phyloP scores from a whole-genome alignment of 2,888 invertebrate species.

The Pemphredon lugubris region DNA sequence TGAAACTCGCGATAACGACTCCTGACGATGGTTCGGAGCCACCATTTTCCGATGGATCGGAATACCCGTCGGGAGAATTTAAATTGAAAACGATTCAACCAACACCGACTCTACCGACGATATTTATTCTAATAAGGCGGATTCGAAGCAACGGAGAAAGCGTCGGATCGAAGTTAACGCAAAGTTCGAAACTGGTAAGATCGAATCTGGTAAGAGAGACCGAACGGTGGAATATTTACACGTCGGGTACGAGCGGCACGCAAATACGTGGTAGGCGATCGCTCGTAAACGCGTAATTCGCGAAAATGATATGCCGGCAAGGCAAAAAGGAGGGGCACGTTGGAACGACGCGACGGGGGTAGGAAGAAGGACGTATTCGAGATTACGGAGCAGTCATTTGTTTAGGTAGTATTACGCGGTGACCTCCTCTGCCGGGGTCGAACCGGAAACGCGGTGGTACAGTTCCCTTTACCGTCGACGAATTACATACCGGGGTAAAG shows the following conservation, averaged over 20 bases:
- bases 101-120: background rate
- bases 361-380: slow-evolving; percentile 16
- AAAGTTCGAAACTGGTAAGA: too few relatives aligned
- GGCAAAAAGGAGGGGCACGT: slow-evolving; percentile 16
- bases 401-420: slow-evolving; percentile 70
- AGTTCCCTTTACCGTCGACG: slow-evolving; percentile 52
- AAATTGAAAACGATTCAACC: background rate
- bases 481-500: slow-evolving; percentile 61
- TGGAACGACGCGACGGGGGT: slow-evolving; percentile 6
- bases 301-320: slow-evolving; percentile 42
- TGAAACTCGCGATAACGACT: background rate
- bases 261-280: slow-evolving; percentile 31
- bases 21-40: background rate
- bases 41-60: background rate
- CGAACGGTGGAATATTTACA: too few relatives aligned
- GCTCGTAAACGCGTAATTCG: slow-evolving; percentile 15
- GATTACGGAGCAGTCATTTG: slow-evolving; percentile 60
- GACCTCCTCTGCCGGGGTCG: slow-evolving; percentile 67
- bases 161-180: too few relatives aligned
- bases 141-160: too few relatives aligned
- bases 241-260: slow-evolving; percentile 26
- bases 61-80: background rate
- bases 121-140: background rate
- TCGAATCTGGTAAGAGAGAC: too few relatives aligned
- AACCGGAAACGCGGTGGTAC: slow-evolving; percentile 68